Conservation (phyloP, 1,140 invertebrate genomes). For the Ctenoplectra terminalis region DNA sequence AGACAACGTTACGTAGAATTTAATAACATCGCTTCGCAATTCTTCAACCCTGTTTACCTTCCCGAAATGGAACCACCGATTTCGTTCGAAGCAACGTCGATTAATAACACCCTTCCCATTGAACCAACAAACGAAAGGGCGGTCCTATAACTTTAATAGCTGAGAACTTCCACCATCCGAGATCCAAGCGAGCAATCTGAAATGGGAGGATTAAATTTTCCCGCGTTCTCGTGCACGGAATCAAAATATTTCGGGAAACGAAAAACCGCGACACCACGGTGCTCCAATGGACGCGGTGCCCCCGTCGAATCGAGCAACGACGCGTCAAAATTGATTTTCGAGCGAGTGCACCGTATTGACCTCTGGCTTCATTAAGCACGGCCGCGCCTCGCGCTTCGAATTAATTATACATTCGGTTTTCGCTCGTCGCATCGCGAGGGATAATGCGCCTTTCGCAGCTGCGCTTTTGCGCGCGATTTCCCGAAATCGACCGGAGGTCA, state of each 20-base stretch:
- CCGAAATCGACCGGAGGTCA: slow-evolving; percentile 21
- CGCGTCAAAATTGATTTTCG: slow-evolving; percentile 62
- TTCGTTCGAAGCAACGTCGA: background rate
- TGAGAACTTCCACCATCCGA: background rate
- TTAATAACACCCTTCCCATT: background rate
- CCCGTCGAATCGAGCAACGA: slow-evolving; percentile 14
- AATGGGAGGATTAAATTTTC: slow-evolving; percentile 14
- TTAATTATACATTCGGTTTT: slow-evolving; percentile 62
- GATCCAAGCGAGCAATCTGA: slow-evolving; percentile 13
- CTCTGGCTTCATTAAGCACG: slow-evolving; percentile 60
- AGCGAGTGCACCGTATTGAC: slow-evolving; percentile 41
- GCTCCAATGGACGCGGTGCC: background rate
- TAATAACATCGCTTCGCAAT: background rate
- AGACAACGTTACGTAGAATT: background rate
- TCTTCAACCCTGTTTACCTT: background rate
- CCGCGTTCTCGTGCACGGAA: background rate
- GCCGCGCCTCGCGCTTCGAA: slow-evolving; percentile 45
- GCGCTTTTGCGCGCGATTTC: slow-evolving; percentile 20
- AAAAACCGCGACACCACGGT: background rate
- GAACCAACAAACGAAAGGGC: background rate
- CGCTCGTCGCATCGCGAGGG: slow-evolving; percentile 12
- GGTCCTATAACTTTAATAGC: background rate
- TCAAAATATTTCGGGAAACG: slow-evolving; percentile 22
- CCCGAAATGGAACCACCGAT: background rate
- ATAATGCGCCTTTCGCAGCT: slow-evolving; percentile 34